Conservation (phyloP, 2,797 vertebrate species). For the Argyrosomus regius region DNA sequence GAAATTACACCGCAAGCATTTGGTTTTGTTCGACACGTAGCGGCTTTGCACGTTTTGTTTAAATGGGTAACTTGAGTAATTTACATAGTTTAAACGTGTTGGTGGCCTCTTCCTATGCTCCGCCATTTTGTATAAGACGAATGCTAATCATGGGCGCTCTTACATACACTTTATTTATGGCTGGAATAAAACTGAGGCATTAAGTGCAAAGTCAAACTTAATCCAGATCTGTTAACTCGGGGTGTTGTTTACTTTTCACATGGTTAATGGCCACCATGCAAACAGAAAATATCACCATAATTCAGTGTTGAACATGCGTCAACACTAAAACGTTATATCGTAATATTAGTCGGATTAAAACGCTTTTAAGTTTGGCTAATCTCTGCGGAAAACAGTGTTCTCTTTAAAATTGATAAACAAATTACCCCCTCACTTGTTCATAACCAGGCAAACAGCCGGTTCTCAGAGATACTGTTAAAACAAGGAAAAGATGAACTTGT, state of each 20-base stretch:
- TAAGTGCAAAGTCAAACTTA: constrained; percentile 69
- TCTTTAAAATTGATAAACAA: constrained; percentile 29
- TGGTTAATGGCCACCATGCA: constrained; percentile 47
- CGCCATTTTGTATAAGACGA: constrained; percentile 91
- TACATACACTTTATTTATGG: constrained; percentile 88
- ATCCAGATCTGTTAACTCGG: constrained; percentile 23
- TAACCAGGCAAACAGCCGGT: constrained; percentile 65
- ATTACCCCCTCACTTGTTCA: constrained; percentile 42
- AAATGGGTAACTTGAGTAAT: constrained; percentile 83
- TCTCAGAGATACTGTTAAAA: constrained; percentile 87
- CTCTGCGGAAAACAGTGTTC: constrained; percentile 71
- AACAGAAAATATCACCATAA: constrained; percentile 59
- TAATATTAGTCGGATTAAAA: constrained; percentile 74
- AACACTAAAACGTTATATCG: constrained; percentile 85
- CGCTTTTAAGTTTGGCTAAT: constrained; percentile 69
- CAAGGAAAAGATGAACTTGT: constrained; percentile 88
- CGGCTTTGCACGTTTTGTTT: constrained; percentile 73
- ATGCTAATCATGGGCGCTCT: constrained; percentile 92
- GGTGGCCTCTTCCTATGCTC: constrained; percentile 89
- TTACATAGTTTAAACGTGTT: constrained; percentile 90
- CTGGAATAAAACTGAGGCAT: constrained; percentile 79
- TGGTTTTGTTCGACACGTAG: constrained; percentile 61
- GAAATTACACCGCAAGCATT: constrained; percentile 76
- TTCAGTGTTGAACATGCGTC: constrained; percentile 82
- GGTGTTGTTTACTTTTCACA: constrained; percentile 70